Conservation (phyloP, 2,888 invertebrate species). For the Trachelus stipa region DNA sequence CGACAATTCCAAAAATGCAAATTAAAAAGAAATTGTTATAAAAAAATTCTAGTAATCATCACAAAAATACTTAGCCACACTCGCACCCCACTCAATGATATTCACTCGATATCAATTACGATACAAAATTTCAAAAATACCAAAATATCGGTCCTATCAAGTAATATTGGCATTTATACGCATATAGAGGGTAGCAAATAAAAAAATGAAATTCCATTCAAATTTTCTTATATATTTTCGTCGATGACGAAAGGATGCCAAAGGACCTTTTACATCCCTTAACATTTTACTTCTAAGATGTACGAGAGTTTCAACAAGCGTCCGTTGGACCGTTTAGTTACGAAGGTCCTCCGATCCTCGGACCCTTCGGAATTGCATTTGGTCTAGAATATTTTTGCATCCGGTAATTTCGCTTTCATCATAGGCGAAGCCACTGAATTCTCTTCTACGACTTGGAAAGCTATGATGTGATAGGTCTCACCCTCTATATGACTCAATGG, state of each 20-base stretch:
- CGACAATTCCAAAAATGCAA: background rate
- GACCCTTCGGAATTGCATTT: conserved; percentile 53
- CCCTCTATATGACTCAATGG: conserved; percentile 4
- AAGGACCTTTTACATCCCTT: background rate
- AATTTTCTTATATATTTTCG: background rate
- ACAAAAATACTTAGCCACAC: too few relatives aligned
- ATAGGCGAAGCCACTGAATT: conserved; percentile 33
- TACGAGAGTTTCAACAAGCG: background rate
- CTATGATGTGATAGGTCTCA: conserved; percentile 31
- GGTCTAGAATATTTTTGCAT: conserved; percentile 61
- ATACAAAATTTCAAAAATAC: background rate
- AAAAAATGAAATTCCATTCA: background rate
- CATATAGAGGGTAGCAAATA: background rate
- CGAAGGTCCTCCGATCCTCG: conserved; percentile 11
- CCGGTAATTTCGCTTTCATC: conserved; percentile 59
- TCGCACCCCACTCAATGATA: background rate
- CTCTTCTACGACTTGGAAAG: conserved; percentile 25
- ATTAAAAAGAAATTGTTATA: background rate
- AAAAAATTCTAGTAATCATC: background rate
- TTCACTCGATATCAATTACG: background rate
- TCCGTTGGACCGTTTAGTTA: background rate
- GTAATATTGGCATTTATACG: background rate
- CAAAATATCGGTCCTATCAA: background rate
- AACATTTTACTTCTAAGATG: background rate
- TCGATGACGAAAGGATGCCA: background rate